Conservation (phyloP, 2,797 vertebrate species). For the Synaphobranchus kaupii region DNA sequence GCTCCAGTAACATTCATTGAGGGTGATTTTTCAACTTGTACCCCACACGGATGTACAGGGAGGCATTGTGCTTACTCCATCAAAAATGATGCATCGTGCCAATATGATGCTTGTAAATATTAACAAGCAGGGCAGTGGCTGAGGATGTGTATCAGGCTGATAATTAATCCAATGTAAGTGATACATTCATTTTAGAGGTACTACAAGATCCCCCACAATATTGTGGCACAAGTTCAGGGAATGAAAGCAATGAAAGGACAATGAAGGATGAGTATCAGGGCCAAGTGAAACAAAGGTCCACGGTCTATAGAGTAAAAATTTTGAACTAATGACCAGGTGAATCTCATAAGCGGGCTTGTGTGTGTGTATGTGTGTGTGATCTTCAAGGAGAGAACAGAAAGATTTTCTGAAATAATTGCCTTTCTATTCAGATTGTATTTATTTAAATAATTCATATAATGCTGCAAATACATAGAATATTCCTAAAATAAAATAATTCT, state of each 20-base stretch:
- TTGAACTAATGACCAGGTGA: neutral
- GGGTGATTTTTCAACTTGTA: neutral
- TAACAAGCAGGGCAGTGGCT: neutral
- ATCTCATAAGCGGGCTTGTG: too few species aligned
- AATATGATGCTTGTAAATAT: neutral
- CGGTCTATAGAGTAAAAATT: neutral
- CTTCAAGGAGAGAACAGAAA: too few species aligned
- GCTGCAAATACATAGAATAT: neutral
- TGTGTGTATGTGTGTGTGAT: too few species aligned
- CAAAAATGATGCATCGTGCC: neutral
- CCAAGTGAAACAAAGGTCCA: neutral
- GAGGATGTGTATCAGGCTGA: neutral
- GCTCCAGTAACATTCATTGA: neutral
- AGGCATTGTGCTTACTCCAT: neutral
- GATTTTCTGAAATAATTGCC: too few species aligned
- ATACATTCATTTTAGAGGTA: neutral
- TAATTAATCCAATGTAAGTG: neutral
- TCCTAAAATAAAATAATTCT: neutral
- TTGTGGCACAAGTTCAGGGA: neutral
- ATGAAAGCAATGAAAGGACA: neutral
- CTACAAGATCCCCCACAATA: neutral
- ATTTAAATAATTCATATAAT: neutral
- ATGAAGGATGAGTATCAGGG: neutral
- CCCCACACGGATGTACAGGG: neutral
- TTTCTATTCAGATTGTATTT: too few species aligned